Evolutionary conservation across 2,113 vertebrate species (phyloP).

Genomic region (Mustelus asterias): DNA sequence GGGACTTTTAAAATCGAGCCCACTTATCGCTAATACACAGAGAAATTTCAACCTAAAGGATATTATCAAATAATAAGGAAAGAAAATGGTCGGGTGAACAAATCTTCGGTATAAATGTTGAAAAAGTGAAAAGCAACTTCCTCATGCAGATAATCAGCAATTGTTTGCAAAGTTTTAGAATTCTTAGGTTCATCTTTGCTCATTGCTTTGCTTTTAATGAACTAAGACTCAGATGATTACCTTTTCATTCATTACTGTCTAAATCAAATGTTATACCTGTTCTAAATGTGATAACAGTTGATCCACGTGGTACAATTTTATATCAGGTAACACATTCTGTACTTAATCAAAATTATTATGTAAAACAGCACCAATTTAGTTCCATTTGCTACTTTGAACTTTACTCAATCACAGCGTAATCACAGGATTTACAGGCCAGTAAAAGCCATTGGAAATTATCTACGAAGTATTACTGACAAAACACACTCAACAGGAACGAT

Average conservation of each 20-base stretch:
- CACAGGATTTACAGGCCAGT: neutral
- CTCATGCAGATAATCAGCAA: neutral
- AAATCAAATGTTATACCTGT: neutral
- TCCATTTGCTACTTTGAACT: neutral
- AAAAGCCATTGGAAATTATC: neutral
- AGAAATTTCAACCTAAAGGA: neutral
- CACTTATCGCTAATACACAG: neutral
- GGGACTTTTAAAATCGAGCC: neutral
- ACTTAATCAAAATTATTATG: neutral
- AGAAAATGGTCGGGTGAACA: too few species aligned
- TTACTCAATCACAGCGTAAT: too few species aligned
- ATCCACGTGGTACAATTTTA: neutral
- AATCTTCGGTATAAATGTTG: neutral
- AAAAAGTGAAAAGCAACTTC: neutral
- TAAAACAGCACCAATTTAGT: neutral
- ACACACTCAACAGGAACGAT: conserved; percentile 41
- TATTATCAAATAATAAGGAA: neutral
- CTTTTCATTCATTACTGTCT: neutral
- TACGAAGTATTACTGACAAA: conserved; percentile 31
- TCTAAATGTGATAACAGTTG: neutral
- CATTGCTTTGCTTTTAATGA: neutral
- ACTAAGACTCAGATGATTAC: neutral
- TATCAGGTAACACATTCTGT: neutral
- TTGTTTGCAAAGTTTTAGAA: neutral
- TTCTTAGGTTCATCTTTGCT: neutral